These are phyloP conservation scores for Crepidodera aurea DNA, from an alignment of 2,888 invertebrate species.

Conservation along the genomic window DNA sequence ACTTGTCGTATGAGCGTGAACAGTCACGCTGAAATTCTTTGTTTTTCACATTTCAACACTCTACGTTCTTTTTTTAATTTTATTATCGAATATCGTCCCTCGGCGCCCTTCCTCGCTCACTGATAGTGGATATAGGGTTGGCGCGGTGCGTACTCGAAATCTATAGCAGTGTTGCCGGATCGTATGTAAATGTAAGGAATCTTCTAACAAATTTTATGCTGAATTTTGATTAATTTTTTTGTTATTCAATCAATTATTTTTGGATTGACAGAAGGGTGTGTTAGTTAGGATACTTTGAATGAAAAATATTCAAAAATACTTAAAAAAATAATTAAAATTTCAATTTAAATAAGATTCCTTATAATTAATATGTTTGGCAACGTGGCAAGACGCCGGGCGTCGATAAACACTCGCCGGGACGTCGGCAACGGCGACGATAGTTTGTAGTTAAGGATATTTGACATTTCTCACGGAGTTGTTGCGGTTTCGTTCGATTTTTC, in stretches of 20 bases:
- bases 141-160: conserved; percentile 16
- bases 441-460: background rate
- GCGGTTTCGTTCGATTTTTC: background rate
- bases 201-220: no score
- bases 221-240: no score
- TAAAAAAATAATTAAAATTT: no score
- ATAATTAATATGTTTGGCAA: no score
- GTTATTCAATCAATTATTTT: background rate
- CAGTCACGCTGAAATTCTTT: conserved; percentile 26
- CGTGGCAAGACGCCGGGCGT: background rate
- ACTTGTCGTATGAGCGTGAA: conserved; percentile 29
- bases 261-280: background rate
- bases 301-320: no score
- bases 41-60: conserved; percentile 36
- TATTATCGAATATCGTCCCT: conserved; percentile 11
- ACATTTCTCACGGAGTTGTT: background rate
- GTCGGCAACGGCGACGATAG: background rate
- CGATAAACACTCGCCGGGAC: conserved; percentile 17
- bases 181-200: no score
- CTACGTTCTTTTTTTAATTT: conserved; percentile 13
- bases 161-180: conserved; percentile 3
- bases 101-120: conserved; percentile 24
- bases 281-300: no score
- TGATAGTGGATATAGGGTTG: conserved; percentile 9
- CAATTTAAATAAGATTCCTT: no score